phyloP scores from a whole-genome alignment of 2,797 vertebrate species.

The Cirrhinus mrigala region DNA sequence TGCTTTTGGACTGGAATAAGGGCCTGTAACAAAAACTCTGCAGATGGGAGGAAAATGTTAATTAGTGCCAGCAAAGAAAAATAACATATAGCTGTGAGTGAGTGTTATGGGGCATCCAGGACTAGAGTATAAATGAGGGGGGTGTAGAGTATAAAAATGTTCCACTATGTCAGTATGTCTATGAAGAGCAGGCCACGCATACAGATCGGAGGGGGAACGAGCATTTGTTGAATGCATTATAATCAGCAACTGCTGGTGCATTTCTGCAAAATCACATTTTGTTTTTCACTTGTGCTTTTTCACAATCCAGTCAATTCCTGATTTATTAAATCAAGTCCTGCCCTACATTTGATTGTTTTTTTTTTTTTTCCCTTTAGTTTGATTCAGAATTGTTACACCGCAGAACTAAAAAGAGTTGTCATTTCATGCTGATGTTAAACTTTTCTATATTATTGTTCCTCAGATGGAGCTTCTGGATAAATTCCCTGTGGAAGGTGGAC shows the following conservation, averaged over 20 bases:
- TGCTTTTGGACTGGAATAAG: constrained; percentile 33
- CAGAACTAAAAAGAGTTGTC: background rate
- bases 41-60: constrained; percentile 22
- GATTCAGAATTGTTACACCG: background rate
- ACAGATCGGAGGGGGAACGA: constrained; percentile 65
- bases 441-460: constrained; percentile 63
- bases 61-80: constrained; percentile 46
- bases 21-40: background rate
- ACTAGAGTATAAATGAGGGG: constrained; percentile 20
- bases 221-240: constrained; percentile 75
- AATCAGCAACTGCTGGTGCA: constrained; percentile 56
- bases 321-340: background rate
- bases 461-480: constrained; percentile 99
- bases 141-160: constrained; percentile 64
- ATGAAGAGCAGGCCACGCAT: constrained; percentile 60
- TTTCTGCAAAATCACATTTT: background rate
- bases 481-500: constrained; percentile 98
- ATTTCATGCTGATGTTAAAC: background rate
- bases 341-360: no score
- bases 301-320: background rate
- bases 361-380: background rate
- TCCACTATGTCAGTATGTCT: constrained; percentile 75
- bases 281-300: background rate
- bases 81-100: constrained; percentile 46
- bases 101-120: background rate